Conservation (phyloP, 2,113 vertebrate genomes). For the Origma solitaria region DNA sequence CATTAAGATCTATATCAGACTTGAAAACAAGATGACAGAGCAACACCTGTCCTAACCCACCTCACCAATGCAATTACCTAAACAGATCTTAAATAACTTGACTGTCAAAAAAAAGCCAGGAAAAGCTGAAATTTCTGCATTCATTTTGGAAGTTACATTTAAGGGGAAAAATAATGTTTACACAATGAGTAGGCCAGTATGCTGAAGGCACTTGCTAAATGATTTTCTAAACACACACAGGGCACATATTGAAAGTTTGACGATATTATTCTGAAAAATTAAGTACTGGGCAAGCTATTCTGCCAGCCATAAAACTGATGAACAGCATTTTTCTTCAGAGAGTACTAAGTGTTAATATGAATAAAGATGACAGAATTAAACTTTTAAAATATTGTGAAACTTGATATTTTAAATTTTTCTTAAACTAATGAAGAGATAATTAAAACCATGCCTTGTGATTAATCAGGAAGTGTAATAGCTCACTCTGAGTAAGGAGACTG, state of each 20-base stretch:
- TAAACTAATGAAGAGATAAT: constrained; percentile 1
- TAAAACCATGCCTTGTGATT: background rate
- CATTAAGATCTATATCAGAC: fast-evolving
- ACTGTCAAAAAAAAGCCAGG: background rate
- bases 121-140: background rate
- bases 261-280: background rate
- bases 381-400: constrained; percentile 20
- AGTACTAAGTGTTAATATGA: background rate
- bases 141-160: background rate
- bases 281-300: background rate
- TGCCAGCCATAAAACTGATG: background rate
- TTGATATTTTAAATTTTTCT: background rate
- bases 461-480: constrained; percentile 1
- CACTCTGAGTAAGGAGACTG: background rate
- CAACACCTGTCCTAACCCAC: background rate
- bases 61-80: background rate
- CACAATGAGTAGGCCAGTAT: background rate
- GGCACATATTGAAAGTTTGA: background rate
- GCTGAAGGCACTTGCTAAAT: background rate
- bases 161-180: background rate
- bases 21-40: background rate
- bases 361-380: background rate
- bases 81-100: background rate
- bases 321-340: background rate
- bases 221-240: background rate